Evolutionary conservation across 2,888 invertebrate genomes (phyloP).

Genomic region (Chaitophorus viminalis): DNA sequence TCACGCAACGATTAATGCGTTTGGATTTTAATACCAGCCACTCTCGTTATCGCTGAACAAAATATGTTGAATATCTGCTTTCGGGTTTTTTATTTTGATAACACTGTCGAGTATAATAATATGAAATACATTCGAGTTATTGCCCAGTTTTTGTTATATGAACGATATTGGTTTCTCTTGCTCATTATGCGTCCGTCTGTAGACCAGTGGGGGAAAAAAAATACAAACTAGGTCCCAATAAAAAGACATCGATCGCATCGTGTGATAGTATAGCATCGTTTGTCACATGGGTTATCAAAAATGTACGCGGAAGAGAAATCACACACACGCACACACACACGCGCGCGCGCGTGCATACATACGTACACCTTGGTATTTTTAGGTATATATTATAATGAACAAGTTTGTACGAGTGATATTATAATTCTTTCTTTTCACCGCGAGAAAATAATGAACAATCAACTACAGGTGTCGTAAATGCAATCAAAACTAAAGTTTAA

Average conservation of each 20-base stretch:
- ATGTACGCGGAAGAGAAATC: conserved; percentile 28
- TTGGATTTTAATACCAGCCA: background rate
- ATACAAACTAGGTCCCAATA: background rate
- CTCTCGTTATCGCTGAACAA: background rate
- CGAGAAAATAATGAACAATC: background rate
- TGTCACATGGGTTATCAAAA: conserved; percentile 16
- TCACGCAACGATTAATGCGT: background rate
- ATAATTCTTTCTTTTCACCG: background rate
- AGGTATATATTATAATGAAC: background rate
- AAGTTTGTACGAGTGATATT: background rate
- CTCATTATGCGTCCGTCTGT: background rate
- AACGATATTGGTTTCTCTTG: conserved; percentile 22
- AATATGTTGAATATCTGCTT: background rate
- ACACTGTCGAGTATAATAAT: background rate
- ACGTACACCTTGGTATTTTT: background rate
- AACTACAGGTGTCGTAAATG: background rate
- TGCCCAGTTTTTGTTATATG: background rate
- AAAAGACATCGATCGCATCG: background rate
- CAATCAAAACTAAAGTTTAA: background rate
- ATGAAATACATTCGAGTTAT: background rate
- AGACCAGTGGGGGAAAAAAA: background rate
- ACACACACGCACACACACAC: background rate
- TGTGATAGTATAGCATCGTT: background rate
- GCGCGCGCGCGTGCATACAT: background rate
- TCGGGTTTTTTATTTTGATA: background rate